Evolutionary conservation across 2,113 vertebrate genomes (phyloP).

Genomic region (Hemicordylus capensis): DNA sequence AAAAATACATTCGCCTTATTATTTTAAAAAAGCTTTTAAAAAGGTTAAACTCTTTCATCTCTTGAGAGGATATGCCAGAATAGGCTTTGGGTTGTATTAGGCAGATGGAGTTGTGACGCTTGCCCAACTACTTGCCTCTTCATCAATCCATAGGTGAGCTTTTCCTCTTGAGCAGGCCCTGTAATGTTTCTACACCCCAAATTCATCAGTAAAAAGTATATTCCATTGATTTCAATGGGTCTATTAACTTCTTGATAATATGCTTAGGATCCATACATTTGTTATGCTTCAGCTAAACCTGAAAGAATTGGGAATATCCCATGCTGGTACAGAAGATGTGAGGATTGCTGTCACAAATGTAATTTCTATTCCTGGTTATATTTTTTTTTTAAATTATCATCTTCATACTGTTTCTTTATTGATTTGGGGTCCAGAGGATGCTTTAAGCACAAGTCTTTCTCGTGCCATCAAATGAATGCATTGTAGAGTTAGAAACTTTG

Average conservation of each 20-base stretch:
- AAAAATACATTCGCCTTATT: too few relatives aligned
- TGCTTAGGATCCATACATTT: too few relatives aligned
- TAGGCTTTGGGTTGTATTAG: neutral
- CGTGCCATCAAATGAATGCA: constrained; percentile 4
- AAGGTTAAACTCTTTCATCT: too few relatives aligned
- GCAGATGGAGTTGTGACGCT: neutral
- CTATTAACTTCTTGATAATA: neutral
- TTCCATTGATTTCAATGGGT: neutral
- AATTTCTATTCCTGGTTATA: constrained; percentile 9
- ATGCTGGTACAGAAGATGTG: neutral
- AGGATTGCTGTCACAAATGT: neutral
- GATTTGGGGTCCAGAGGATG: neutral
- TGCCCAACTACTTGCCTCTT: neutral
- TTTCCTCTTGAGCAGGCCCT: too few relatives aligned
- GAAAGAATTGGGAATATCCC: neutral
- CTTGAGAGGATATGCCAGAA: too few relatives aligned
- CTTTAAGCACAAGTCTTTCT: constrained; percentile 19
- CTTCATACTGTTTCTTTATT: constrained; percentile 25
- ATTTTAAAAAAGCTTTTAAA: too few relatives aligned
- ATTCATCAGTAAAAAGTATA: neutral
- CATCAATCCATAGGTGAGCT: too few relatives aligned
- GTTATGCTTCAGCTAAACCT: neutral
- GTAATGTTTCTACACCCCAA: neutral
- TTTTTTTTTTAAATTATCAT: constrained; percentile 5
- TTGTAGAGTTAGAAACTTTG: neutral